Base-by-base conservation (phyloP, 2,797 vertebrate species). In the Loriculus beryllinus region DNA sequence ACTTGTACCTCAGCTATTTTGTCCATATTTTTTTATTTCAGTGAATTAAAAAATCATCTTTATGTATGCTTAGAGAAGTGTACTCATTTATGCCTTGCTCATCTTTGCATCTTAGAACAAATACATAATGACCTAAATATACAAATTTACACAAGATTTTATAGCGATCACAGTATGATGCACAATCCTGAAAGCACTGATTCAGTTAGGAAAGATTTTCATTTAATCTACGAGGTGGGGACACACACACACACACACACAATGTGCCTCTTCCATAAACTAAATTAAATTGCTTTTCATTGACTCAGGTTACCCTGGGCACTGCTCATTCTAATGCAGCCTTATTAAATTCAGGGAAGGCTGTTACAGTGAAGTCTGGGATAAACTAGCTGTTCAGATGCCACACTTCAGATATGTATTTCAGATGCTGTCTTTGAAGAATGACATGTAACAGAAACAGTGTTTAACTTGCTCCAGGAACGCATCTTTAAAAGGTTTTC, bases 381-480 rank as follows among this genome's bases (percentile, higher is more conserved):
- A 21, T 60, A 88, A 91, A 85, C 12, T 59, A 65, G 68, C 19
- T 5, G 23, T 54, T 92, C 75, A 86, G 71, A 89, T 40, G 39
- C 82, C 79, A 37, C 9, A 33, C 35, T 86, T 59, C 69, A 88
- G 64, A 65, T 56, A 70, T 0, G 0, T 54, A 71, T 90, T 90
- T 89, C 86, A 90, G 62, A 86, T 72, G 31, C 49, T 82, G 49
- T 75, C 83, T 95, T 72, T 91, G 86, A 91, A 87, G 86, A 96
- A 84, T 48, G 93, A 85, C 47, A 26, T 33, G 42, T 52, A 95
- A 88, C 18, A 18, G 90, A 94, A 96, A 92, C 52, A 93, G 45
- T 78, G 23, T 78, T 93, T 92, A 90, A 62, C 60, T 91, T 95
- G 71, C 81, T 80, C 26, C 16, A 59, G 91, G 57, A 92, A 78